phyloP scores from a whole-genome alignment of 1,140 invertebrate genomes.

The Caenorhabditis brenneri region DNA sequence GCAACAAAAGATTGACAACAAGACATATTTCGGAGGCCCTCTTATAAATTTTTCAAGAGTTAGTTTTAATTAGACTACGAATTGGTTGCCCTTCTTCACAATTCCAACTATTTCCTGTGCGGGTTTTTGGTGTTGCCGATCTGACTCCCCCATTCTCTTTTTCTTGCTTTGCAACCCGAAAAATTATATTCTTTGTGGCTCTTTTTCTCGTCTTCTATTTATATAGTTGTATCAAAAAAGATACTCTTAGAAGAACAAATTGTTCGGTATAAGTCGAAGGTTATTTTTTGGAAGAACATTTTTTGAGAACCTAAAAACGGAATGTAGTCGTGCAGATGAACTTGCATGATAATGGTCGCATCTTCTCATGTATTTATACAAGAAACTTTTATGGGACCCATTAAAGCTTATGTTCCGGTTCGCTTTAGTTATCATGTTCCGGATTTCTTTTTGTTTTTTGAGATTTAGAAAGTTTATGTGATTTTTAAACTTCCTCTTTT shows the following conservation, averaged over 20 bases:
- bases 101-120: conserved; percentile 38
- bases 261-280: no score
- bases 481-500: no score
- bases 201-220: no score
- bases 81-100: conserved; percentile 30
- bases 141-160: background rate
- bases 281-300: background rate
- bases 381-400: conserved; percentile 16
- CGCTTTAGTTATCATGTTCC: background rate
- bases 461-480: background rate
- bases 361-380: background rate
- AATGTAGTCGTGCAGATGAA: background rate
- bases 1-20: conserved; percentile 17
- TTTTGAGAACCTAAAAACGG: background rate
- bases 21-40: background rate
- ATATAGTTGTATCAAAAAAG: no score
- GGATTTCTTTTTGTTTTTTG: background rate
- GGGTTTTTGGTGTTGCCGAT: background rate
- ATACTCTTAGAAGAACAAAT: no score
- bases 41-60: conserved; percentile 15
- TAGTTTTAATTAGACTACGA: conserved; percentile 35
- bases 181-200: background rate
- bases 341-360: conserved; percentile 3
- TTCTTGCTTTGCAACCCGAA: background rate
- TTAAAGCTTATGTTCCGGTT: background rate